phyloP scores from a whole-genome alignment of 2,797 vertebrate species.

The Danio jaintianensis region DNA sequence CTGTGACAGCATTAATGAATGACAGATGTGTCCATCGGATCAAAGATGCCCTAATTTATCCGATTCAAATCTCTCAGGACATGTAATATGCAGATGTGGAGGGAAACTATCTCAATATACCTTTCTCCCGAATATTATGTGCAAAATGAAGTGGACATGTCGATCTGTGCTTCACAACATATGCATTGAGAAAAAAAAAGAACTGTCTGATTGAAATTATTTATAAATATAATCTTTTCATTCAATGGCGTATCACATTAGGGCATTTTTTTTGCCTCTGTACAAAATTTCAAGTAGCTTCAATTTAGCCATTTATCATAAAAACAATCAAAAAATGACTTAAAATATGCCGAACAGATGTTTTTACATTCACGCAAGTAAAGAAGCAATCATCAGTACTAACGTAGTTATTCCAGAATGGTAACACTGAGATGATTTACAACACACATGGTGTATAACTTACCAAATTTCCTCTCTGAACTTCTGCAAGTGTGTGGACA shows the following conservation, averaged over 20 bases:
- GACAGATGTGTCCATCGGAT: conserved; percentile 59
- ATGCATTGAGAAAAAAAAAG: background rate
- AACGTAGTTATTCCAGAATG: conserved; percentile 24
- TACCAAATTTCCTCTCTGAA: conserved; percentile 33
- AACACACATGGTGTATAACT: conserved; percentile 12
- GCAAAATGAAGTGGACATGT: conserved; percentile 20
- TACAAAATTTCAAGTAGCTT: background rate
- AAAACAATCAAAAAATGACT: background rate
- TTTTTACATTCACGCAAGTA: conserved; percentile 15
- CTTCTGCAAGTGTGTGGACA: conserved; percentile 17
- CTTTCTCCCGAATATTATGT: conserved; percentile 11
- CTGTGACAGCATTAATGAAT: conserved; percentile 49
- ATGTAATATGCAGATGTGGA: conserved; percentile 47
- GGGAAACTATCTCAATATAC: conserved; percentile 41
- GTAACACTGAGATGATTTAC: conserved; percentile 30
- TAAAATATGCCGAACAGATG: conserved; percentile 28
- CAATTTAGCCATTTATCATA: conserved; percentile 6
- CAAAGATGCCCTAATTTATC: conserved; percentile 57
- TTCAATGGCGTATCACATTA: too few relatives aligned
- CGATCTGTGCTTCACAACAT: background rate
- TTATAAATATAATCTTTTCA: conserved; percentile 24
- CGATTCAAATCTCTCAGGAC: conserved; percentile 51
- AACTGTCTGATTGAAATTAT: background rate
- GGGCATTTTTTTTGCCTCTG: background rate
- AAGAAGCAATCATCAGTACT: conserved; percentile 34